Base-by-base conservation (phyloP, 2,888 invertebrate species). In the Drosophila formosana region DNA sequence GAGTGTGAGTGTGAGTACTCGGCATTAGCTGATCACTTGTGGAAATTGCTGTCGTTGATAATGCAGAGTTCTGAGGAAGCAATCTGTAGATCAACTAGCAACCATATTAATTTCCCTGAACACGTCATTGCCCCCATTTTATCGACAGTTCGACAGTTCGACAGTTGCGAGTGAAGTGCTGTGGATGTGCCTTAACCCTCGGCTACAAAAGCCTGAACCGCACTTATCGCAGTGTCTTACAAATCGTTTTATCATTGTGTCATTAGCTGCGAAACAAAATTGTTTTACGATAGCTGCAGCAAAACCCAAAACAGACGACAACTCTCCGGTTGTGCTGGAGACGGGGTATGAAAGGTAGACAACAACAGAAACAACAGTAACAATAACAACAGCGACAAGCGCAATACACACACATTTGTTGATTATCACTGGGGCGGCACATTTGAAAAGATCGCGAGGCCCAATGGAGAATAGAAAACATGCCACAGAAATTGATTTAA, bases 241-340 rank as follows among this genome's bases (percentile, higher is more conserved):
- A 86, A 89, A 87, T 87, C 89, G 81, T 88, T 87, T 89, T 89
- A 89, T 87, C 86, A 87, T 77, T 76, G 78, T 85, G 85, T 85
- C 89, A 88, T 83, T 85, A 89, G 80, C 87, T 77, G 70, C 78
- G 58, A 71, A 80, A 75, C 76, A 80, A 51, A 83, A 76, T 71
- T 82, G 85, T 87, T 87, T 76, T 73, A 87, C 79, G 84, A 83
- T 81, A 86, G 72, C 75, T 86, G 55, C 82, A 66, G 30, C 60
- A 51, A 43, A 62, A 26, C 32, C 47, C 41, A 18, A 70, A 57
- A 32, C 13, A 37, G 30, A 30, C 26, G 45, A 47, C 51, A 57
- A 8, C 37, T 11, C 9, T 11, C 34, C 9, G 28, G 25, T 37
- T 32, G 26, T 49, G 28, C 25, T 41, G 46, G 41, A 52, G 50